phyloP scores from a whole-genome alignment of 2,888 invertebrate genomes.

The Platycheirus rosarum region DNA sequence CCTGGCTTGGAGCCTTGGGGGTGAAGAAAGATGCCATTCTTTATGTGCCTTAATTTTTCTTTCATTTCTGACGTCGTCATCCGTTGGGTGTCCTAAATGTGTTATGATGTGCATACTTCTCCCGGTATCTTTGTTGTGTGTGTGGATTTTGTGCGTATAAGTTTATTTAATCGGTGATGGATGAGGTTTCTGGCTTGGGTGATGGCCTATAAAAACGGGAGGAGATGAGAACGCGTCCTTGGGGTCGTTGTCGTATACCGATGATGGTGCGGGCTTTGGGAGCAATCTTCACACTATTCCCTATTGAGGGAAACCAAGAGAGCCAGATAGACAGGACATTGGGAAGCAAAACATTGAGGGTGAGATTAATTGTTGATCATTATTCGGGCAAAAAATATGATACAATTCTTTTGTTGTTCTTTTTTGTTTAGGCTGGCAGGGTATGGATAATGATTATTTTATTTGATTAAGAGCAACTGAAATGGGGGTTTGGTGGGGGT shows the following conservation, averaged over 20 bases:
- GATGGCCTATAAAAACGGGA: slow-evolving; percentile 42
- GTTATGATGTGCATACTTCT: slow-evolving; percentile 15
- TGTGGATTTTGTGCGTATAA: slow-evolving; percentile 42
- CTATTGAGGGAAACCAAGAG: neutral
- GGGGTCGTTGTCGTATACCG: too few relatives aligned
- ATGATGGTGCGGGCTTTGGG: too few relatives aligned
- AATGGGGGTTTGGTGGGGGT: too few relatives aligned
- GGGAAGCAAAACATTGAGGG: slow-evolving; percentile 1
- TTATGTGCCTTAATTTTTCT: slow-evolving; percentile 70
- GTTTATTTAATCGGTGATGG: slow-evolving; percentile 72
- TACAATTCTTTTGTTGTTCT: slow-evolving; percentile 24
- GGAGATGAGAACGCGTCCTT: slow-evolving; percentile 20
- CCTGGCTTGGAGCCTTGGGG: slow-evolving; percentile 52
- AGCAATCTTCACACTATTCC: too few relatives aligned
- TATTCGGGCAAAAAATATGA: slow-evolving; percentile 51
- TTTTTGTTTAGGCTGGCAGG: too few relatives aligned
- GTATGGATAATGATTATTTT: slow-evolving; percentile 52
- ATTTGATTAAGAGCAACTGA: slow-evolving; percentile 62
- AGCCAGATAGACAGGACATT: neutral
- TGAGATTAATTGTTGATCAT: slow-evolving; percentile 69
- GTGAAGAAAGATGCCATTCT: slow-evolving; percentile 66
- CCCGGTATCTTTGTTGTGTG: too few relatives aligned
- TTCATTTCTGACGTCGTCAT: slow-evolving; percentile 55
- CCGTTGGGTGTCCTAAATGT: slow-evolving; percentile 30
- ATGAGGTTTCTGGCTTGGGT: slow-evolving; percentile 54